Evolutionary conservation across 2,888 invertebrate species (phyloP), one percentile per base, ranked within the genome.

Genomic region (Coremacera marginata): DNA sequence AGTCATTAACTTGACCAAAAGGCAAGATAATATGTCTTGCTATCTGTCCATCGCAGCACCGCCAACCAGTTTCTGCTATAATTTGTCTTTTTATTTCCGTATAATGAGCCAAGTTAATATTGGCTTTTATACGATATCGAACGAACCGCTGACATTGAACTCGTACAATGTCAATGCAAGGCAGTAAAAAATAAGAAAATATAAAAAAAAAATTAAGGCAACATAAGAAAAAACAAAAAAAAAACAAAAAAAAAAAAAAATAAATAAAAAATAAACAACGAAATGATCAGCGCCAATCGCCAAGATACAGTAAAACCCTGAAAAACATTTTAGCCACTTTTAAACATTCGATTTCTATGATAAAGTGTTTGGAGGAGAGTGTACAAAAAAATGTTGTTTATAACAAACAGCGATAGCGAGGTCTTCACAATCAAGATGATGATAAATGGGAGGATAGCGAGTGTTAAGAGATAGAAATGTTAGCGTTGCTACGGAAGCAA

Each of bases 131-230:
- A 37, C 60, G 57, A 62, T 62, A 73, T 11, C 55, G 34, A 34
- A 34, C 27, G 19, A 8, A 65, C 78, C 71, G 80, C 27, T 73
- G 87, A 83, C 88, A 87, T 85, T 88, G 87, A 86, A 85, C 84
- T 84, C 84, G 81, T 86, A 83, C 86, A 87, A 87, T 87, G 87
- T 83, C 88, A 84, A 84, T 80, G 79, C 88, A 84, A 84, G 79
- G 79, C 78, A 80, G 77, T 76, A 79, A 34, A 49, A 27, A 19
- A 8, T 1, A 5, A 70, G 14, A 70, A 7, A 52, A 16, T n/a
- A 55, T 16, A 34, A 71, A 31, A 14, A 71, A 70, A 31, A 44
- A 70, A 44, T 1, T 14, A 68, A 52, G 67, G 34, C 34, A 51
- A 34, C 55, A 72, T 37, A 27, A 37, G 7, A 25, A 19, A 63